Percentiles rank a stretch among this genome's conserved stretches.
Conservation (phyloP, 1,140 invertebrate species). For the Caenorhabditis latens region DNA sequence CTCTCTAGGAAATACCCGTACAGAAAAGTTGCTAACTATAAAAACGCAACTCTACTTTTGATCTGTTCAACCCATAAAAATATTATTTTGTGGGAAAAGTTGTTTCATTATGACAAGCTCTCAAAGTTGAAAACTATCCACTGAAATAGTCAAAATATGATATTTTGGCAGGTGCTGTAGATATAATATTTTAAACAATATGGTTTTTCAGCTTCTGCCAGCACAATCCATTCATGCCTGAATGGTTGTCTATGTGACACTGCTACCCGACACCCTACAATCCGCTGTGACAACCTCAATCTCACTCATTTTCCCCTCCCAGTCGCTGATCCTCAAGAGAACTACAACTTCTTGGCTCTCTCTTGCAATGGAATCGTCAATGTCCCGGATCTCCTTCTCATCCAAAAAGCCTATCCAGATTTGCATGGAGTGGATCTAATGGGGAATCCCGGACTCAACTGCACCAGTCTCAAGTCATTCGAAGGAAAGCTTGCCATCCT, state of each 20-base stretch:
- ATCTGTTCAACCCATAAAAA: too few species aligned
- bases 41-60: too few species aligned
- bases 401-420: not conserved
- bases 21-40: too few species aligned
- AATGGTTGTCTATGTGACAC: not conserved
- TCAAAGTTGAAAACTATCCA: too few species aligned
- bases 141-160: too few species aligned
- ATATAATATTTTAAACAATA: not conserved
- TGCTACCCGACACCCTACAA: not conserved
- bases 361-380: not conserved
- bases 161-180: too few species aligned
- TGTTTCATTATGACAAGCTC: too few species aligned
- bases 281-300: not conserved
- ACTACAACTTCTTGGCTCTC: not conserved
- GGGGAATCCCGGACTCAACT: not conserved
- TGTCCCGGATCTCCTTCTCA: not conserved
- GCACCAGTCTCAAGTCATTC: not conserved
- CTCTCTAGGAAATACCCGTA: too few species aligned
- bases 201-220: not conserved
- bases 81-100: too few species aligned
- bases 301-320: not conserved
- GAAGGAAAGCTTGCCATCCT: not conserved
- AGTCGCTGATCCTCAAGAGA: not conserved
- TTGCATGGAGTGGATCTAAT: not conserved
- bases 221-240: not conserved